These are phyloP conservation scores for Bubalus kerabau DNA, from an alignment of 2,113 vertebrate genomes.

Conservation along the genomic window DNA sequence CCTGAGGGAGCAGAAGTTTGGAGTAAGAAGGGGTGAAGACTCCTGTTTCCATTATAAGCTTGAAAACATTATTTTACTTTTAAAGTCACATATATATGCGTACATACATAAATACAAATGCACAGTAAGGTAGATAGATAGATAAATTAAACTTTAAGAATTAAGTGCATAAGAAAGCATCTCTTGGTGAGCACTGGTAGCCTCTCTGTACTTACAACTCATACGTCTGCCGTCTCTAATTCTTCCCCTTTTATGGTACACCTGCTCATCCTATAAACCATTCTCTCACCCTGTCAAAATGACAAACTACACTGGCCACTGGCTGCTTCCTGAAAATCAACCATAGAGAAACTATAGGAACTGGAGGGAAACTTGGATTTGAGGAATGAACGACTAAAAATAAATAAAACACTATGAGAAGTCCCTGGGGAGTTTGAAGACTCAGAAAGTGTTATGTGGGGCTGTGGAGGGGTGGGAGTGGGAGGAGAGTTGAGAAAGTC, in stretches of 20 bases:
- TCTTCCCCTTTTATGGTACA: not conserved
- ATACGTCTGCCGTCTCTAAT: not conserved
- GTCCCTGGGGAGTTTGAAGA: not conserved
- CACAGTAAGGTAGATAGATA: not conserved
- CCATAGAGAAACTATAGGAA: conserved; percentile 39
- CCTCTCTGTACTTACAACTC: not conserved
- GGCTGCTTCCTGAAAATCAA: conserved; percentile 50
- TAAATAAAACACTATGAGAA: not conserved
- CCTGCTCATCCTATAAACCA: conserved; percentile 47
- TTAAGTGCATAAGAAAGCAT: not conserved
- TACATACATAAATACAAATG: not conserved
- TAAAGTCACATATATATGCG: not conserved
- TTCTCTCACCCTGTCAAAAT: conserved; percentile 53
- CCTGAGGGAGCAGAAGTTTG: not conserved
- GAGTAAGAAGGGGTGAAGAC: not conserved
- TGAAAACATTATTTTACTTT: not conserved
- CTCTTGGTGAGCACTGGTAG: not conserved
- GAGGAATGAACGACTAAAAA: not conserved
- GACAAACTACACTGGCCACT: conserved; percentile 51
- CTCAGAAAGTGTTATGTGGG: not conserved
- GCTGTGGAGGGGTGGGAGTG: too few relatives aligned
- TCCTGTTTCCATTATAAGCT: not conserved
- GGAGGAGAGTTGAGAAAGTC: not conserved
- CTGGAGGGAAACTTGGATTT: not conserved
- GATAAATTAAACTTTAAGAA: conserved; percentile 1